A percentile compares a stretch with the other conserved stretches of the same genome.
Evolutionary conservation across 1,140 invertebrate genomes (phyloP).

Genomic region (Teleogryllus occipitalis): DNA sequence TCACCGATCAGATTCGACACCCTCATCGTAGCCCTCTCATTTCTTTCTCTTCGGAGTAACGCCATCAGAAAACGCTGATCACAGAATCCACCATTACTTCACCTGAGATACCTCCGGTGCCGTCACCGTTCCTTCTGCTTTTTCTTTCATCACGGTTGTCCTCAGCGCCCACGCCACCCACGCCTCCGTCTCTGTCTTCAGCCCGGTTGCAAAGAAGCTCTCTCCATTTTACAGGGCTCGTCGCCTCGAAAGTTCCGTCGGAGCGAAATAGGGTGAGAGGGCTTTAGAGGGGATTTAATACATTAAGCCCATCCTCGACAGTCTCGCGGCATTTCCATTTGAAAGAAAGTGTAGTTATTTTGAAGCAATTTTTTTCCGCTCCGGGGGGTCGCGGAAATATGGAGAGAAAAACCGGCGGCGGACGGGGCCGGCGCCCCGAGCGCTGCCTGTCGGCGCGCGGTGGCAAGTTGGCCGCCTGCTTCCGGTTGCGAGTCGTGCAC

Average conservation of each 20-base stretch:
- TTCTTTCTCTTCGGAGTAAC: too few species aligned
- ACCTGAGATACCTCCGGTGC: too few species aligned
- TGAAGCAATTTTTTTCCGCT: background rate
- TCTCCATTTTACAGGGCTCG: conserved; percentile 3
- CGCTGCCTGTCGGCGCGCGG: too few species aligned
- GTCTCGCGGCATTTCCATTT: background rate
- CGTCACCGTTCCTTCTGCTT: background rate
- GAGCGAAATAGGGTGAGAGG: background rate
- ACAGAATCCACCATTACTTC: too few species aligned
- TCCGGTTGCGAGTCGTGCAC: too few species aligned
- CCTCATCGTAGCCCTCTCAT: too few species aligned
- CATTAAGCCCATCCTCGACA: background rate
- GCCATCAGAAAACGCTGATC: too few species aligned
- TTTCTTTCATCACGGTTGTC: background rate
- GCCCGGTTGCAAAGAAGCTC: background rate
- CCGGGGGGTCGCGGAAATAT: background rate
- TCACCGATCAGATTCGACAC: too few species aligned
- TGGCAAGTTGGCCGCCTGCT: too few species aligned
- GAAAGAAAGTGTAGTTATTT: conserved; percentile 5
- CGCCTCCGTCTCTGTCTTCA: background rate
- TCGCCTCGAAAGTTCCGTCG: background rate
- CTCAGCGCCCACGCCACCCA: too few species aligned
- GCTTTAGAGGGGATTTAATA: background rate
- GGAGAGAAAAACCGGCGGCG: background rate
- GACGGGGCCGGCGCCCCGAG: too few species aligned